A percentile compares a stretch with the other conserved stretches of the same genome.
These are phyloP conservation scores for rabbit (Oryctolagus cuniculus) DNA, from an alignment of 2,113 vertebrate genomes.

Conservation along the genomic window mOryCun1.1 NC_091436.1:65240001-65240500, in stretches of 20 bases:
- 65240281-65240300: background rate
- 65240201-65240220: background rate
- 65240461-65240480: too few relatives aligned
- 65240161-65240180: background rate
- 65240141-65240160: background rate
- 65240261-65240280: background rate
- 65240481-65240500: too few relatives aligned
- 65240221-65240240: background rate
- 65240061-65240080: background rate
- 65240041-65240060: too few relatives aligned
- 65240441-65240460: too few relatives aligned
- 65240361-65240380: too few relatives aligned
- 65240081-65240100: background rate
- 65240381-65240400: too few relatives aligned
- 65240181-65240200: background rate
- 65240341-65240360: background rate
- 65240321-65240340: background rate
- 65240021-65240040: too few relatives aligned
- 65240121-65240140: slow-evolving; percentile 7
- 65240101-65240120: background rate
- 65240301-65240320: background rate
- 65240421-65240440: too few relatives aligned
- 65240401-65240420: too few relatives aligned
- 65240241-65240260: background rate
- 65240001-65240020: too few relatives aligned